Evolutionary conservation across 2,113 vertebrate genomes (phyloP), one percentile per base, ranked within the genome.

Genomic region (Aramus guarauna): DNA sequence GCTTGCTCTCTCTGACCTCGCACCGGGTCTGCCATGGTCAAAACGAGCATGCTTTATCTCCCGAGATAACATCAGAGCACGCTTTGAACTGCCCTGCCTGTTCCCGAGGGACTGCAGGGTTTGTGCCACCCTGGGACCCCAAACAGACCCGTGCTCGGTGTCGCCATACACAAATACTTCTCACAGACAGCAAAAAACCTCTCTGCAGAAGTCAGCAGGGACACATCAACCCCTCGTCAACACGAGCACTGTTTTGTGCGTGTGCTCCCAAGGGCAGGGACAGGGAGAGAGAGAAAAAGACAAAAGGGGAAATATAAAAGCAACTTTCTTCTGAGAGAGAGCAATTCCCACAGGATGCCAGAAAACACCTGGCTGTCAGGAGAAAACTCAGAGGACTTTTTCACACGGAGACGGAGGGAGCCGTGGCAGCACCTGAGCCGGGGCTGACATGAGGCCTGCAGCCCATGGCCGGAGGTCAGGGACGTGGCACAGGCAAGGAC

Each of bases 401-500:
- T 10, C 69, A 37, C 3, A 5, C 2, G 11, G 68, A 37, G 53
- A 7, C 3, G 1, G 60, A 56, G 14, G 22, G 22, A 29, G 9
- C 34, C 16, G 23, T 15, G 19, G 71, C 10, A 4, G 81, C n/a
- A 79, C 78, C 87, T 18, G 56, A 41, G 36, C 48, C 1, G 7
- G 45, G 37, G 58, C 22, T 1, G 0, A 47, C 27, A 37, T 1
- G 3, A 71, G 56, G 32, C 45, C 66, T 13, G 36, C 50, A 59
- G 86, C 37, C 67, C 5, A 0, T 1, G 8, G 85, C n/a, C 11
- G 29, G 72, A 56, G 52, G 45, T 8, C 53, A 30, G 93, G 69
- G 92, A 96, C 73, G 96, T 94, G 94, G 94, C 94, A 5, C 0
- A n/a, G 92, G 90, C 27, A 10, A 52, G 86, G 81, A 34, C 7